Evolutionary conservation across 2,797 vertebrate species (phyloP).

Genomic region (Chaunax sp.): DNA sequence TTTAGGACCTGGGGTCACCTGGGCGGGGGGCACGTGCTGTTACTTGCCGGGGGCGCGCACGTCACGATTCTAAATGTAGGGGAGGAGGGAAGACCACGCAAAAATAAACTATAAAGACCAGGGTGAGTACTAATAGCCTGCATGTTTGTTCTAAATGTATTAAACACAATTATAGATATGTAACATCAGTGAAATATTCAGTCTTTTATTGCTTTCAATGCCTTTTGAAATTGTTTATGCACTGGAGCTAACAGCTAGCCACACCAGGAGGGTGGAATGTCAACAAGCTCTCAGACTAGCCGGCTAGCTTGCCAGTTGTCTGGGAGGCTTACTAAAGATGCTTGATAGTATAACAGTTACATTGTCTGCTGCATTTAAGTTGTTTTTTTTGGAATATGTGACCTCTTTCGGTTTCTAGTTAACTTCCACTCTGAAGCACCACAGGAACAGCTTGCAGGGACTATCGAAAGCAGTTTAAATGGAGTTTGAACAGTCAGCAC

Average conservation of each 20-base stretch:
- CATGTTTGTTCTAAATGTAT: background rate
- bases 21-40: slow-evolving; percentile 33
- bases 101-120: slow-evolving; percentile 24
- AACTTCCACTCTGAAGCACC: background rate
- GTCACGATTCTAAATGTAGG: slow-evolving; percentile 70
- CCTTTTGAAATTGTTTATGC: slow-evolving; percentile 10
- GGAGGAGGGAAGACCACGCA: slow-evolving; percentile 41
- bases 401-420: slow-evolving; percentile 20
- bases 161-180: rapidly evolving
- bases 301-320: slow-evolving; percentile 9
- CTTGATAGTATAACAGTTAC: background rate
- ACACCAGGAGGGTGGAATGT: slow-evolving; percentile 45
- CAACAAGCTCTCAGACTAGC: slow-evolving; percentile 71
- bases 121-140: slow-evolving; percentile 69
- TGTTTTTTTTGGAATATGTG: background rate
- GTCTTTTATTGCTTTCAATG: background rate
- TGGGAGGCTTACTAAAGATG: slow-evolving; percentile 5
- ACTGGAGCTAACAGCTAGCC: slow-evolving; percentile 65
- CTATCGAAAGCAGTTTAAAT: background rate
- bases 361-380: background rate
- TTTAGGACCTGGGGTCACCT: slow-evolving; percentile 57
- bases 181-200: background rate
- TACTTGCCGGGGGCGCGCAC: slow-evolving; percentile 41
- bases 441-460: background rate
- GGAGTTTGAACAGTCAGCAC: slow-evolving; percentile 18